These are phyloP conservation scores for Garrulus glandarius DNA, from an alignment of 2,797 vertebrate genomes.

Conservation along the genomic window DNA sequence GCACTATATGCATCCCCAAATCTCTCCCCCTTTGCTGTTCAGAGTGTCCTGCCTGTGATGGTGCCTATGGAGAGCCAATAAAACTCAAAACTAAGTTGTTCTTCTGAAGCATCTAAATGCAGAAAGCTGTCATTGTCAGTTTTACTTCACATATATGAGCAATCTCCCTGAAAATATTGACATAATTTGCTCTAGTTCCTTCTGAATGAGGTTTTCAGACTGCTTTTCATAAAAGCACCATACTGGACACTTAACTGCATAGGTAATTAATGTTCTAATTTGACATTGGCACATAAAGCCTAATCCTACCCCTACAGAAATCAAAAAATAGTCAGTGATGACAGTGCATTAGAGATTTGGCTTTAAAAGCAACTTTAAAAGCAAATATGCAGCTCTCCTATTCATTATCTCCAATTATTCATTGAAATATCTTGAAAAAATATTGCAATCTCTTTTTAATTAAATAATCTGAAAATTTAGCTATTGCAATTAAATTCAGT, in stretches of 20 bases:
- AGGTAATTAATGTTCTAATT: background rate
- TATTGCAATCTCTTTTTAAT: background rate
- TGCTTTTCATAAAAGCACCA: background rate
- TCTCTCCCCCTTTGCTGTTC: background rate
- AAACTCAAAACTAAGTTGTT: background rate
- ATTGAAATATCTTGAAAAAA: background rate
- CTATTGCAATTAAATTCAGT: background rate
- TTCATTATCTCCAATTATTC: background rate
- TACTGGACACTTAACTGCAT: background rate
- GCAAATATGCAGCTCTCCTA: background rate
- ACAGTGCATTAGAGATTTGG: background rate
- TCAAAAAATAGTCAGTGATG: background rate
- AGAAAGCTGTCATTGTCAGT: background rate
- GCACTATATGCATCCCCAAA: background rate
- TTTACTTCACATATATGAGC: background rate
- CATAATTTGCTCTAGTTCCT: background rate
- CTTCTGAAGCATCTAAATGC: background rate
- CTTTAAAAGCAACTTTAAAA: background rate
- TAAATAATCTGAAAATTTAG: background rate
- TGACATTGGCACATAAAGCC: background rate
- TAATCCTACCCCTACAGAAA: background rate
- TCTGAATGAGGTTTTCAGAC: background rate
- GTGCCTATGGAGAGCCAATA: background rate
- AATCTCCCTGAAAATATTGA: background rate
- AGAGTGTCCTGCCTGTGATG: background rate